A percentile compares a stretch with the other conserved stretches of the same genome.
These are phyloP conservation scores for Atta cephalotes DNA, from an alignment of 1,140 invertebrate genomes.

Conservation along the genomic window DNA sequence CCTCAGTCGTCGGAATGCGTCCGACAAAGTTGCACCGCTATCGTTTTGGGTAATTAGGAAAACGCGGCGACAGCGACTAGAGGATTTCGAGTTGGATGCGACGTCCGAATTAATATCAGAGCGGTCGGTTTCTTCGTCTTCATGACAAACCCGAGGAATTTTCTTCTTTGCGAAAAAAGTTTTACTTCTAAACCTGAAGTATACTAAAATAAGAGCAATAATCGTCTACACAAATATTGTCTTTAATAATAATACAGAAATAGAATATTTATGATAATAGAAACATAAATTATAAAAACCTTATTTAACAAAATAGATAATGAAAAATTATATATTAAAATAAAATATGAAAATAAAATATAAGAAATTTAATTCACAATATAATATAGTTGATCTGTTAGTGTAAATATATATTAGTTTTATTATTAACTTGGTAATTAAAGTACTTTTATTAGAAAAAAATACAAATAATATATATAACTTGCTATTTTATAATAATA, in stretches of 20 bases:
- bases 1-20: neutral
- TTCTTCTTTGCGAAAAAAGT: neutral
- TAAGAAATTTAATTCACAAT: neutral
- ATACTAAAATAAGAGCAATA: neutral
- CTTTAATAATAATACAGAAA: neutral
- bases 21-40: neutral
- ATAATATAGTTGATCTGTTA: neutral
- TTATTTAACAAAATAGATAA: neutral
- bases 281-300: neutral
- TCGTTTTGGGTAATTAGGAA: slow-evolving; percentile 38
- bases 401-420: neutral
- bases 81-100: neutral
- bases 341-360: too few relatives aligned
- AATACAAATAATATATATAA: neutral
- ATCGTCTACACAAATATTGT: neutral
- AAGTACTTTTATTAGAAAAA: neutral
- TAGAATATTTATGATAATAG: neutral
- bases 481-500: neutral
- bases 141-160: neutral
- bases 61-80: slow-evolving; percentile 2
- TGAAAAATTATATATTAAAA: neutral
- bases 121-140: too few relatives aligned
- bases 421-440: too few relatives aligned
- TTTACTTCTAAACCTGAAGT: neutral
- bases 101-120: slow-evolving; percentile 4